Percentiles rank a stretch among this genome's conserved stretches.
phyloP scores from a whole-genome alignment of 2,888 invertebrate species.

The Oxycera nigricornis region DNA sequence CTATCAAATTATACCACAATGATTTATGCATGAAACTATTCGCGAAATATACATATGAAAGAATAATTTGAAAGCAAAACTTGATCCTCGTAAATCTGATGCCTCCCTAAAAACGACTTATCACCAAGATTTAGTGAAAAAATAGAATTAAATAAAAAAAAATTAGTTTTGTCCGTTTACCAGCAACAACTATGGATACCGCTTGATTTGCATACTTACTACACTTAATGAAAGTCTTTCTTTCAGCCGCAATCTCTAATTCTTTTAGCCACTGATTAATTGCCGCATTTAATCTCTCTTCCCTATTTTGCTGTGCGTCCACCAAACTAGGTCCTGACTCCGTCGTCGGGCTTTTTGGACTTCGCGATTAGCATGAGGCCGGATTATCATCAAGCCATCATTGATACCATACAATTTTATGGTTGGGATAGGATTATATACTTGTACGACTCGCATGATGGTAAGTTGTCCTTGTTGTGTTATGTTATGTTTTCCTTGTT shows the following conservation, averaged over 20 bases:
- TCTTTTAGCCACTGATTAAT: constrained; percentile 25
- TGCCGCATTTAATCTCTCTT: constrained; percentile 8
- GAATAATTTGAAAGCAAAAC: no score
- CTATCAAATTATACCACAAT: no score
- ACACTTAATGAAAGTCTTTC: constrained; percentile 17
- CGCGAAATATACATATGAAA: no score
- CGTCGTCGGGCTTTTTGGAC: constrained; percentile 87
- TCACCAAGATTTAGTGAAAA: no score
- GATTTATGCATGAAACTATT: no score
- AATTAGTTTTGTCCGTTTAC: no score
- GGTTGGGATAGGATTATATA: constrained; percentile 82
- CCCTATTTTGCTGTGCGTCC: not conserved
- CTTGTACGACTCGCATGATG: constrained; percentile 79
- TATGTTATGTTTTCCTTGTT: not conserved
- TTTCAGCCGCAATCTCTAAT: not conserved
- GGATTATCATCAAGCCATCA: constrained; percentile 90
- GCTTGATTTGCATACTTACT: constrained; percentile 30
- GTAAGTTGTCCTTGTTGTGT: constrained; percentile 63
- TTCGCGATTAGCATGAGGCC: constrained; percentile 94
- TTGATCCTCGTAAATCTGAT: no score
- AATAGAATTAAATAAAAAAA: no score
- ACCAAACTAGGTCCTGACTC: constrained; percentile 74
- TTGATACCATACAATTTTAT: constrained; percentile 92
- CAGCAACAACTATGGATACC: not conserved
- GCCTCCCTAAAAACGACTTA: no score